Evolutionary conservation across 2,888 invertebrate genomes (phyloP).

Genomic region (Vesta saturnalis): DNA sequence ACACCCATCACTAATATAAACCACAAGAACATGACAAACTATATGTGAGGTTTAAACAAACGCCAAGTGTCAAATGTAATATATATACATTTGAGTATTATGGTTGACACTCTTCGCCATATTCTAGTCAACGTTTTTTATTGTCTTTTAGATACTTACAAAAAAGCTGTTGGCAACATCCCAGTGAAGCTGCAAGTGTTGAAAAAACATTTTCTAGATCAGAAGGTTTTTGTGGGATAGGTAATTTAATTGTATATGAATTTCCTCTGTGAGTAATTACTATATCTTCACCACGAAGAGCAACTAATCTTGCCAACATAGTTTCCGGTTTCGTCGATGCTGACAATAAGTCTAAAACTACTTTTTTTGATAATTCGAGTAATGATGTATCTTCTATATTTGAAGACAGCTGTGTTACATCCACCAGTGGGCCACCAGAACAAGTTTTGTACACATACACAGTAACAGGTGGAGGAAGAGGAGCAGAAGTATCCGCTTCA

Average conservation of each 20-base stretch:
- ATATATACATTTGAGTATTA: too few species aligned
- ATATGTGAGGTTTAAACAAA: too few species aligned
- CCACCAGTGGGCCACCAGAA: conserved; percentile 65
- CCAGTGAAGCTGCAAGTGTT: conserved; percentile 64
- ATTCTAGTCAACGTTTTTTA: too few species aligned
- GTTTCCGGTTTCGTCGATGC: conserved; percentile 58
- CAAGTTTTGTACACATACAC: conserved; percentile 66
- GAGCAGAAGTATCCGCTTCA: conserved; percentile 61
- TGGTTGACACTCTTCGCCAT: too few species aligned
- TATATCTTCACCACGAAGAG: conserved; percentile 57
- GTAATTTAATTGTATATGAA: conserved; percentile 68
- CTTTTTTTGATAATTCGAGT: conserved; percentile 58
- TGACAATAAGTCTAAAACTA: conserved; percentile 54
- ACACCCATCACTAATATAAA: too few species aligned
- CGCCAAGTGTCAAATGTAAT: too few species aligned
- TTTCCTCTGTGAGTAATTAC: conserved; percentile 59
- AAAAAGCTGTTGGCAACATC: conserved; percentile 68
- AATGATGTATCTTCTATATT: conserved; percentile 64
- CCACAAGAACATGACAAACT: too few species aligned
- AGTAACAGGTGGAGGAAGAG: conserved; percentile 65
- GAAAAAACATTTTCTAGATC: conserved; percentile 67
- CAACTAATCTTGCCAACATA: conserved; percentile 55
- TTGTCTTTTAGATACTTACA: conserved; percentile 55
- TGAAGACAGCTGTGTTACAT: conserved; percentile 61
- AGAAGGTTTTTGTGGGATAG: conserved; percentile 58